Percentiles rank a stretch among this genome's conserved stretches.
Conservation (phyloP, 2,888 invertebrate genomes). For the Trachelus stipa region DNA sequence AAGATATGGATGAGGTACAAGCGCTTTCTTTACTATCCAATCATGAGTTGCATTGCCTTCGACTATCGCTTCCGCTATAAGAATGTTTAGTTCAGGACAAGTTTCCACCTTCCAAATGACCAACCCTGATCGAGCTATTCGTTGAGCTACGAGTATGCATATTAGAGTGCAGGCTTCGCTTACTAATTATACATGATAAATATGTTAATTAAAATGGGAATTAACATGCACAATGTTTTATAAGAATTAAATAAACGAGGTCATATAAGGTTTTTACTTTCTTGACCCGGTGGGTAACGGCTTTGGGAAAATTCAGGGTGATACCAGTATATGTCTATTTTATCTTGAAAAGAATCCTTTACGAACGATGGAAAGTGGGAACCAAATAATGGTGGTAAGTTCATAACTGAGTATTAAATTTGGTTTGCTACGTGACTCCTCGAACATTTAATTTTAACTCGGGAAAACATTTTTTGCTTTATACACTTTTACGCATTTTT, state of each 20-base stretch:
- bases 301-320: conserved; percentile 72
- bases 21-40: conserved; percentile 47
- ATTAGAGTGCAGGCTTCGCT: conserved; percentile 75
- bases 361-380: conserved; percentile 48
- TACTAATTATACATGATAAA: conserved; percentile 53
- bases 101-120: conserved; percentile 42
- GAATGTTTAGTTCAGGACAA: conserved; percentile 62
- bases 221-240: neutral
- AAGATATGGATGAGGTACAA: conserved; percentile 57
- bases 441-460: conserved; percentile 15
- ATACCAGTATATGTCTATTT: conserved; percentile 70
- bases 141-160: conserved; percentile 69
- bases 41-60: conserved; percentile 72
- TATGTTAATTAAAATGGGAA: conserved; percentile 6
- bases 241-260: neutral
- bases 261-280: conserved; percentile 40
- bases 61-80: conserved; percentile 70
- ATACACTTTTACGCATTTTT: no score
- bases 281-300: conserved; percentile 67
- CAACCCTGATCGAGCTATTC: conserved; percentile 44
- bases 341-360: conserved; percentile 37
- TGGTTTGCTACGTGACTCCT: conserved; percentile 20
- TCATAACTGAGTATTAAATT: conserved; percentile 44
- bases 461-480: conserved; percentile 21
- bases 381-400: conserved; percentile 48